phyloP scores from a whole-genome alignment of 2,113 vertebrate species.

The Maccullochella peelii region DNA sequence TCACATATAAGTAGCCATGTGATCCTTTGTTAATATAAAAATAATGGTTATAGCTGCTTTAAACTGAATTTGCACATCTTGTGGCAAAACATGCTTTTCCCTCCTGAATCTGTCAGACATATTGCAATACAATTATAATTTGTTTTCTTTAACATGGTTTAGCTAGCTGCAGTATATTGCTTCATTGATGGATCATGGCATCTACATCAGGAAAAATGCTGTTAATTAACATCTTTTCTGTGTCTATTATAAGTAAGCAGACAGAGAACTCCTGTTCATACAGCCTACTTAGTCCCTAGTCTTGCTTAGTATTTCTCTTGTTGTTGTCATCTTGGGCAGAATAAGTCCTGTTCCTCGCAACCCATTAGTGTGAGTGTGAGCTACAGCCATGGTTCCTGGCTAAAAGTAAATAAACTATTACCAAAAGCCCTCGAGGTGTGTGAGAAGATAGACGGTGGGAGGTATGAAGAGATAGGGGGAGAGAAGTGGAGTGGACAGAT shows the following conservation, averaged over 20 bases:
- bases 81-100: too few relatives aligned
- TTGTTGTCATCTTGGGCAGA: constrained; percentile 11
- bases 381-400: constrained; percentile 4
- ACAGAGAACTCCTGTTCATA: neutral
- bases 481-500: constrained; percentile 1
- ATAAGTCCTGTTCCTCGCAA: neutral
- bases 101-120: too few relatives aligned
- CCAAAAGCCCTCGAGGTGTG: constrained; percentile 11
- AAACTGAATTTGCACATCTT: too few relatives aligned
- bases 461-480: constrained; percentile 4
- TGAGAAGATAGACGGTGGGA: constrained; percentile 4
- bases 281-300: neutral
- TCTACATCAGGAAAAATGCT: neutral
- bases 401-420: constrained; percentile 31
- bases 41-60: neutral
- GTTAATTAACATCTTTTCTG: neutral
- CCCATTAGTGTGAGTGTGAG: constrained; percentile 29
- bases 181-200: neutral
- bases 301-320: neutral
- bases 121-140: neutral
- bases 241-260: neutral
- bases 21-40: neutral
- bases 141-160: neutral
- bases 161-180: neutral
- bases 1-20: neutral